Evolutionary conservation across 2,888 invertebrate genomes (phyloP).

Genomic region (Drosophila rubida): DNA sequence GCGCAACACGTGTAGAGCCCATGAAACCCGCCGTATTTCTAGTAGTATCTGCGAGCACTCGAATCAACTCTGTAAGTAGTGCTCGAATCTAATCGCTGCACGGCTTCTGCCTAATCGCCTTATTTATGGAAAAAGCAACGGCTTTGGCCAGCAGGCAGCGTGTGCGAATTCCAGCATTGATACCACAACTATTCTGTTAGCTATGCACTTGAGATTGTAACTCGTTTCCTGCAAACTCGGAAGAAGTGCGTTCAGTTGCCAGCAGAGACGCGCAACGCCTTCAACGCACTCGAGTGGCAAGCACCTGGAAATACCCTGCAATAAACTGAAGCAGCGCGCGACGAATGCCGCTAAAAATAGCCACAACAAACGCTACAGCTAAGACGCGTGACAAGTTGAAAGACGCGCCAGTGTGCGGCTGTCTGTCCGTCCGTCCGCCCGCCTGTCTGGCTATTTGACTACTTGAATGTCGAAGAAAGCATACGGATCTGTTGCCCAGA

Average conservation of each 20-base stretch:
- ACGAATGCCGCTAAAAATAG: constrained; percentile 3
- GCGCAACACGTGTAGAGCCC: not conserved
- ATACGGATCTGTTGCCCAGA: too few relatives aligned
- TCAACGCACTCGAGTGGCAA: constrained; percentile 16
- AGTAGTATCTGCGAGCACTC: not conserved
- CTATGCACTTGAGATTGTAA: constrained; percentile 28
- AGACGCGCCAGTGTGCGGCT: too few relatives aligned
- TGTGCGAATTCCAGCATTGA: constrained; percentile 4
- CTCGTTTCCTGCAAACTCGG: constrained; percentile 14
- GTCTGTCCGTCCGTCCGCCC: too few relatives aligned
- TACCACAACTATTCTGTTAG: not conserved
- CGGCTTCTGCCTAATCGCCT: constrained; percentile 1
- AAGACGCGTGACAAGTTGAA: too few relatives aligned
- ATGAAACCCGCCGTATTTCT: not conserved
- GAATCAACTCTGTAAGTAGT: too few relatives aligned
- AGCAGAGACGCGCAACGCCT: too few relatives aligned
- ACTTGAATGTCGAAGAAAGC: too few relatives aligned
- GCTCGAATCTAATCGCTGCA: constrained; percentile 32
- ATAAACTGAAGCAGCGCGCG: not conserved
- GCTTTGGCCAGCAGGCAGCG: not conserved
- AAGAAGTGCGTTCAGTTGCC: too few relatives aligned
- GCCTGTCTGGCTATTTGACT: too few relatives aligned
- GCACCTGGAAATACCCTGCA: not conserved
- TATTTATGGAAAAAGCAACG: constrained; percentile 2
- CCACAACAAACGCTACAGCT: too few relatives aligned